Evolutionary conservation across 2,888 invertebrate species (phyloP).

Genomic region (Lithosia quadra): DNA sequence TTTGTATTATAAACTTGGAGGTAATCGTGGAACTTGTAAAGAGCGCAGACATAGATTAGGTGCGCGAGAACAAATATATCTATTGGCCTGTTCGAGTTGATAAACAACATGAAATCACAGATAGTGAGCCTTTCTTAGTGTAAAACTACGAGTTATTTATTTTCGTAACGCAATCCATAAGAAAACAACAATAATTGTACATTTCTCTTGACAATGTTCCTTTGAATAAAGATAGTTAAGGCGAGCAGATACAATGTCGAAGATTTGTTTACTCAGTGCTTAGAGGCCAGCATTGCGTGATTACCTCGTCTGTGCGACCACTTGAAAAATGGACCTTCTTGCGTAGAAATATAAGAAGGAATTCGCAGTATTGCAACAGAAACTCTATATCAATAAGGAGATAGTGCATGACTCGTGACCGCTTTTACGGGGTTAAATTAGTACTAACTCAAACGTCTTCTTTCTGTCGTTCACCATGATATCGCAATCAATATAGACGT

Average conservation of each 20-base stretch:
- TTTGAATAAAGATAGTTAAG: conserved; percentile 85
- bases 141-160: conserved; percentile 76
- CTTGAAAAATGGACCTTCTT: conserved; percentile 74
- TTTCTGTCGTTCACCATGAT: conserved; percentile 78
- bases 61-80: conserved; percentile 74
- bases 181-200: conserved; percentile 85
- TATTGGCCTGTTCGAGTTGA: conserved; percentile 78
- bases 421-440: conserved; percentile 77
- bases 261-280: conserved; percentile 82
- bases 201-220: conserved; percentile 85
- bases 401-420: conserved; percentile 68
- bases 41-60: conserved; percentile 69
- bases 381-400: conserved; percentile 67
- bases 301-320: conserved; percentile 61
- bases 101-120: conserved; percentile 81
- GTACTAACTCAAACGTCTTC: conserved; percentile 79
- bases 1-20: conserved; percentile 45
- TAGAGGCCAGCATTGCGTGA: conserved; percentile 78
- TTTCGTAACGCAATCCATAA: conserved; percentile 84
- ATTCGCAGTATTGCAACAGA: conserved; percentile 56
- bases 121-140: conserved; percentile 78
- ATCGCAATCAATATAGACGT: conserved; percentile 85
- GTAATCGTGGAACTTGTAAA: conserved; percentile 68
- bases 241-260: conserved; percentile 83
- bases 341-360: conserved; percentile 64